Conservation (phyloP, 2,888 invertebrate species). For the Malthinus seriepunctatus region DNA sequence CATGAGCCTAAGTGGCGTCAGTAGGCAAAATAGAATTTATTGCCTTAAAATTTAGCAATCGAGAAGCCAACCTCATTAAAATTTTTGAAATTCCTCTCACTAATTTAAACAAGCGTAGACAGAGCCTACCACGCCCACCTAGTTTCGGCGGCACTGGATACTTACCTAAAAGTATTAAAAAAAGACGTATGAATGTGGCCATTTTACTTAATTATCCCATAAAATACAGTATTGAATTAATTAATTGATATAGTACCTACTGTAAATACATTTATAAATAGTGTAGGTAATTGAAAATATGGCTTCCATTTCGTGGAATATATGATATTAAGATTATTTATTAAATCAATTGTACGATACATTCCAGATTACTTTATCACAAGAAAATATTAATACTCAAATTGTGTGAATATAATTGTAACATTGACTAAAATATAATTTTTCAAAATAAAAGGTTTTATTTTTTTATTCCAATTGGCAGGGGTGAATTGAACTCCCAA, state of each 20-base stretch:
- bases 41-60: too few species aligned
- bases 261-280: constrained; percentile 38
- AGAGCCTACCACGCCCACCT: too few species aligned
- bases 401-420: constrained; percentile 49
- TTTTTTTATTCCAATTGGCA: constrained; percentile 18
- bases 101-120: too few species aligned
- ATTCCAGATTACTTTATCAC: constrained; percentile 46
- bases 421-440: constrained; percentile 46
- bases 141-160: not conserved
- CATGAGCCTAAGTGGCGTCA: too few species aligned
- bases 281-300: constrained; percentile 39
- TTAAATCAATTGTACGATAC: constrained; percentile 40
- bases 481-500: too few species aligned
- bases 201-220: constrained; percentile 41
- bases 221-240: constrained; percentile 46
- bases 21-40: too few species aligned
- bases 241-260: constrained; percentile 41
- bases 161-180: constrained; percentile 19
- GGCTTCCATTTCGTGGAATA: constrained; percentile 42
- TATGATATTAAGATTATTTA: constrained; percentile 40
- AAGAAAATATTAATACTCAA: constrained; percentile 49
- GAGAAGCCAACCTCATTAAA: too few species aligned
- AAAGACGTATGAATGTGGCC: constrained; percentile 39
- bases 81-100: too few species aligned
- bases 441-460: constrained; percentile 36